These are phyloP conservation scores for Iphiclides podalirius DNA, from an alignment of 2,888 invertebrate species.

Conservation along the genomic window DNA sequence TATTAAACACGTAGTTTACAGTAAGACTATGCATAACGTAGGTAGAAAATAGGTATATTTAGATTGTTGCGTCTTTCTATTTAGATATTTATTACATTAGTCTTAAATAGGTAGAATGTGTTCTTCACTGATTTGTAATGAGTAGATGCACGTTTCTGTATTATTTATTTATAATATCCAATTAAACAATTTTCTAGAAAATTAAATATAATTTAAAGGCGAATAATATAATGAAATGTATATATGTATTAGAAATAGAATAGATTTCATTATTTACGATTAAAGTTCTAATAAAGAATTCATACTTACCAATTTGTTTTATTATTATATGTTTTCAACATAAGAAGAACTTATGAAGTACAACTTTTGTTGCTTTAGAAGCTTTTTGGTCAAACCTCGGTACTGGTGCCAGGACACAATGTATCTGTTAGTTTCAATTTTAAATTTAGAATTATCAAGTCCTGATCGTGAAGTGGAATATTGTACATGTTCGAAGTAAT, in stretches of 20 bases:
- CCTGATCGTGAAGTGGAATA: no score
- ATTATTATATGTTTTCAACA: not conserved
- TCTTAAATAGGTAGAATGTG: not conserved
- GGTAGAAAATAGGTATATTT: constrained; percentile 22
- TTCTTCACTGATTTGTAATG: constrained; percentile 10
- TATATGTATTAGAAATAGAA: constrained; percentile 42
- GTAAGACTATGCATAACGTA: not conserved
- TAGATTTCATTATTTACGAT: constrained; percentile 34
- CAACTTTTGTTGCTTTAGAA: no score
- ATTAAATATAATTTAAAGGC: constrained; percentile 20
- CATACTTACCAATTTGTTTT: constrained; percentile 1
- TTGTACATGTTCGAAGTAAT: no score
- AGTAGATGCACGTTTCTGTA: constrained; percentile 7
- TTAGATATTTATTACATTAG: not conserved
- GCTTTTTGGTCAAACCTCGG: no score
- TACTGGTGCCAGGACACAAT: no score
- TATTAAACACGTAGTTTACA: no score
- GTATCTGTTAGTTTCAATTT: no score
- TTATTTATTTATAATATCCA: constrained; percentile 5
- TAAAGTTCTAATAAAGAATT: constrained; percentile 23
- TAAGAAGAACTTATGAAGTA: no score
- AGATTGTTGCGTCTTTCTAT: constrained; percentile 26
- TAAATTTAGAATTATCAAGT: no score
- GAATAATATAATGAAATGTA: constrained; percentile 41
- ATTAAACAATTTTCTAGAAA: not conserved